A percentile compares a stretch with the other conserved stretches of the same genome.
Evolutionary conservation across 2,888 invertebrate genomes (phyloP).

Genomic region (Papilio gigon): DNA sequence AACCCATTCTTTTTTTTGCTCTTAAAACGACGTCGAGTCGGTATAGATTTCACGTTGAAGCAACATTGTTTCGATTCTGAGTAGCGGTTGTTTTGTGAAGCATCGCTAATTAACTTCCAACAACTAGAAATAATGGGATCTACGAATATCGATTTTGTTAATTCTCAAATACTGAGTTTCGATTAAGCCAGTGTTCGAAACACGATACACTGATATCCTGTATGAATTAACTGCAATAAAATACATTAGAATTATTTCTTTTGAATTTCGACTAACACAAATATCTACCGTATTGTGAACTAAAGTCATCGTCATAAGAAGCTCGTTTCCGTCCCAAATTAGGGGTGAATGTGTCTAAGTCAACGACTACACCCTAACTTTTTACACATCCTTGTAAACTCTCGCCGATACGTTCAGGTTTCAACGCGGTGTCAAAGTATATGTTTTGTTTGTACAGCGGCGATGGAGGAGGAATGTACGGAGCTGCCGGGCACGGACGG

Average conservation of each 20-base stretch:
- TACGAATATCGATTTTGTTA: constrained; percentile 28
- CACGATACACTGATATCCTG: not conserved
- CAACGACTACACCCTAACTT: no score
- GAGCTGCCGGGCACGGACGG: constrained; percentile 84
- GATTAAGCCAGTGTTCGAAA: constrained; percentile 24
- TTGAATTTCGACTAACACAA: no score
- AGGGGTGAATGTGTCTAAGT: no score
- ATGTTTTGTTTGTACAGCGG: constrained; percentile 73
- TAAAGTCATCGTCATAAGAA: no score
- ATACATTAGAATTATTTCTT: no score
- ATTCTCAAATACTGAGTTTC: constrained; percentile 27
- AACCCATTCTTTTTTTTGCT: constrained; percentile 23
- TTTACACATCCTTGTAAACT: not conserved
- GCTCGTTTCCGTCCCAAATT: no score
- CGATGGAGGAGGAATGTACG: constrained; percentile 86
- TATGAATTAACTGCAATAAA: no score
- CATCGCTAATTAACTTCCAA: constrained; percentile 36
- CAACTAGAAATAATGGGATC: constrained; percentile 34
- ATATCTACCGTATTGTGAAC: no score
- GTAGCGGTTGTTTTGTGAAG: constrained; percentile 33
- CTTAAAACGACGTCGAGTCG: constrained; percentile 26
- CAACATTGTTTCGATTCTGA: constrained; percentile 31
- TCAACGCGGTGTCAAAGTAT: not conserved
- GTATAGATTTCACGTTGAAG: constrained; percentile 22
- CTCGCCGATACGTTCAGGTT: not conserved